phyloP scores from a whole-genome alignment of 2,888 invertebrate species.

The Megamerina dolium region DNA sequence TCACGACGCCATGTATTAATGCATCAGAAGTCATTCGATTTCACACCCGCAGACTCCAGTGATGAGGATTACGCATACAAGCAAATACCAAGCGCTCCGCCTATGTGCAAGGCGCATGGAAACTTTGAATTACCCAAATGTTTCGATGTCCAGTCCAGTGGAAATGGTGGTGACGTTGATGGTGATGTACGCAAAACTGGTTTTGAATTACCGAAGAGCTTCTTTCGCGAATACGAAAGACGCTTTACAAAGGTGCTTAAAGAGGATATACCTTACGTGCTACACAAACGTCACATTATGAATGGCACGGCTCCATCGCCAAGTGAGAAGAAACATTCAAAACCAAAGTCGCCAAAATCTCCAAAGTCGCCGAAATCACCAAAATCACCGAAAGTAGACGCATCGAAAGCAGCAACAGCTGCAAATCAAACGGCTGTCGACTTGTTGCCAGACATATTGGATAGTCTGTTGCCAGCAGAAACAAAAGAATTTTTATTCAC shows the following conservation, averaged over 20 bases:
- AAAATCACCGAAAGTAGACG: conserved; percentile 53
- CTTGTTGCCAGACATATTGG: conserved; percentile 54
- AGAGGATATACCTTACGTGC: conserved; percentile 76
- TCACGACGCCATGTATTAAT: conserved; percentile 72
- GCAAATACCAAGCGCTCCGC: conserved; percentile 68
- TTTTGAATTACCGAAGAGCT: conserved; percentile 67
- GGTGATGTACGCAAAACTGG: conserved; percentile 59
- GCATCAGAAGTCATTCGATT: conserved; percentile 80
- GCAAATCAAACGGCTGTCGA: conserved; percentile 27
- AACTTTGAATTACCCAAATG: conserved; percentile 61
- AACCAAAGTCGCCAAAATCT: conserved; percentile 61
- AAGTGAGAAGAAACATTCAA: conserved; percentile 48
- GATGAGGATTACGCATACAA: conserved; percentile 75
- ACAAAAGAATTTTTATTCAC: conserved; percentile 63
- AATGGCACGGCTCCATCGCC: conserved; percentile 71
- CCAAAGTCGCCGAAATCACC: conserved; percentile 61
- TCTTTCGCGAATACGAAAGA: conserved; percentile 62
- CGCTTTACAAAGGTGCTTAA: conserved; percentile 51
- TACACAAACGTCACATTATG: conserved; percentile 80
- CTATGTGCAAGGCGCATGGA: conserved; percentile 64
- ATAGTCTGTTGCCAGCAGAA: conserved; percentile 50
- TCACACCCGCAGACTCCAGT: conserved; percentile 78
- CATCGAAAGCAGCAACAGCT: conserved; percentile 25
- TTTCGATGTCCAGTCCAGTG: conserved; percentile 48
- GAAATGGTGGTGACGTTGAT: conserved; percentile 31